phyloP scores from a whole-genome alignment of 1,140 invertebrate genomes.

The Triops cancriformis region DNA sequence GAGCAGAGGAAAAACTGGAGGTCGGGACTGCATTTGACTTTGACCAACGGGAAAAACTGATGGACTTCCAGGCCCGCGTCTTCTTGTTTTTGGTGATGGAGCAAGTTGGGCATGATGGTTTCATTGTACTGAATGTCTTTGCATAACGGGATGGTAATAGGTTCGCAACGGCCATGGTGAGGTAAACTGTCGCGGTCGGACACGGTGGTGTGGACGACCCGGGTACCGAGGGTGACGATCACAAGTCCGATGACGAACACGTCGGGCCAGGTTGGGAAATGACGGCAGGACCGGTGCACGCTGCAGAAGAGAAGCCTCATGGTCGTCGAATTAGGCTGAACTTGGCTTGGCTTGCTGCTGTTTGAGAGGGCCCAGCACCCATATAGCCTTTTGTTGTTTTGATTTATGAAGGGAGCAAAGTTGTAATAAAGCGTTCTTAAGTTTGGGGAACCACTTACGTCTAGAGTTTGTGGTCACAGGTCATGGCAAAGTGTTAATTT shows the following conservation, averaged over 20 bases:
- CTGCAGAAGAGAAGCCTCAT: neutral
- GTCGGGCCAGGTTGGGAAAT: neutral
- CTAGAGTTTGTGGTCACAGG: neutral
- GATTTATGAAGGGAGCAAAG: neutral
- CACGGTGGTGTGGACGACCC: slow-evolving; percentile 24
- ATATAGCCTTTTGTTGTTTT: neutral
- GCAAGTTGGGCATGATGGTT: slow-evolving; percentile 91
- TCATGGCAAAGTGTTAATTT: neutral
- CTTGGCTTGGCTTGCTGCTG: neutral
- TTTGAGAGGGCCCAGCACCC: neutral
- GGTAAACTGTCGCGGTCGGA: slow-evolving; percentile 48
- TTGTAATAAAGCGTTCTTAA: neutral
- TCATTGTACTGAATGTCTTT: slow-evolving; percentile 86
- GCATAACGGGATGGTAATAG: slow-evolving; percentile 85
- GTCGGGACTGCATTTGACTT: slow-evolving; percentile 88
- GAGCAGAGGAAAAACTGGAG: slow-evolving; percentile 93
- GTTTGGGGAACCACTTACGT: neutral
- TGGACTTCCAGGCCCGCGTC: slow-evolving; percentile 89
- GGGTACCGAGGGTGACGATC: neutral
- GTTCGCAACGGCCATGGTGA: slow-evolving; percentile 77
- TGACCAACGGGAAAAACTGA: slow-evolving; percentile 90
- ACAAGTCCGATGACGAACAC: neutral
- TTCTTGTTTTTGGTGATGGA: slow-evolving; percentile 88
- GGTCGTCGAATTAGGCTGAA: neutral
- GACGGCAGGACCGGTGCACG: neutral